These are phyloP conservation scores for Mactromeris polynyma DNA, from an alignment of 2,888 invertebrate species.

Conservation along the genomic window DNA sequence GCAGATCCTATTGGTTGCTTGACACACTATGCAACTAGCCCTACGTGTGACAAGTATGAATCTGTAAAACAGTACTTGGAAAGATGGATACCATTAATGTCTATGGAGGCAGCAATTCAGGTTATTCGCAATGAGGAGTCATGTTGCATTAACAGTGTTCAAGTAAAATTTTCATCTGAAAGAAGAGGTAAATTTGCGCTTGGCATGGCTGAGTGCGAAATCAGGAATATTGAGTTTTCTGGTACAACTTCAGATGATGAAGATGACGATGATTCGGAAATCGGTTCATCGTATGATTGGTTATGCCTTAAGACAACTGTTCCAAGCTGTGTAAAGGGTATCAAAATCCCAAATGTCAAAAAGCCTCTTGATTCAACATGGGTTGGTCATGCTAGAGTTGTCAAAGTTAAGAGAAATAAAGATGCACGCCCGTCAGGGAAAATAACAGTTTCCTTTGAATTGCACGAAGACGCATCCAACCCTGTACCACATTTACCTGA, in stretches of 20 bases:
- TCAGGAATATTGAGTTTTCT: conserved; percentile 73
- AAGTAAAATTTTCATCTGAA: conserved; percentile 58
- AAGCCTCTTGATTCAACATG: conserved; percentile 9
- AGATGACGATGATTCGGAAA: conserved; percentile 2
- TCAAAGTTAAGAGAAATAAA: conserved; percentile 39
- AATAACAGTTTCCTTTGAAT: conserved; percentile 29
- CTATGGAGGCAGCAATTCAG: conserved; percentile 76
- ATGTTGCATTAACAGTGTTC: conserved; percentile 69
- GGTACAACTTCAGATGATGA: conserved; percentile 55
- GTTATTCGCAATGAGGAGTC: conserved; percentile 68
- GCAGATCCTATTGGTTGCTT: conserved; percentile 71
- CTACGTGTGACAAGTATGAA: conserved; percentile 56
- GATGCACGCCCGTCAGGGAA: background rate
- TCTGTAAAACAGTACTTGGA: conserved; percentile 57
- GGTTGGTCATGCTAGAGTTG: conserved; percentile 46
- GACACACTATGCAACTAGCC: conserved; percentile 64
- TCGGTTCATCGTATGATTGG: conserved; percentile 38
- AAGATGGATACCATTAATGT: conserved; percentile 73
- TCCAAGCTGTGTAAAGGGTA: background rate
- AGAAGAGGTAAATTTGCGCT: conserved; percentile 69
- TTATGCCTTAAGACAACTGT: conserved; percentile 34
- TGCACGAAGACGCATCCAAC: conserved; percentile 20
- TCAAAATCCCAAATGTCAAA: background rate
- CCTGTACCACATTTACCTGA: background rate
- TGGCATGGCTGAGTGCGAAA: conserved; percentile 56